These are phyloP conservation scores for Synergus laeviventris DNA, from an alignment of 2,888 invertebrate species.

Conservation along the genomic window DNA sequence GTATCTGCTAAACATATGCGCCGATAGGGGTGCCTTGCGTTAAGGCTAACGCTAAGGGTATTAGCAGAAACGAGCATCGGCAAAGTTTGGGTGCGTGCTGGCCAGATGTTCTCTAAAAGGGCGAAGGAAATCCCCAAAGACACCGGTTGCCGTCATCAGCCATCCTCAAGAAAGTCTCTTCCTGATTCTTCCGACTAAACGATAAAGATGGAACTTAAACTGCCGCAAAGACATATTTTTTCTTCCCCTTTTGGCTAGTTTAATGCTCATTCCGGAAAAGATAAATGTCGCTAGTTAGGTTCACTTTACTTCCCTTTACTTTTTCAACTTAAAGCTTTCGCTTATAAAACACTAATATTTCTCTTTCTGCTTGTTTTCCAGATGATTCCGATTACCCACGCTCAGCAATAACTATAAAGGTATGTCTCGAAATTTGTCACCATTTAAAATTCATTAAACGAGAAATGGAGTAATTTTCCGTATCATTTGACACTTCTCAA, in stretches of 20 bases:
- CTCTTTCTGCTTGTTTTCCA: not conserved
- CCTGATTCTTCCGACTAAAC: constrained; percentile 30
- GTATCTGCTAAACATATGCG: constrained; percentile 73
- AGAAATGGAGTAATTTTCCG: not conserved
- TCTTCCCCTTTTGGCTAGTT: constrained; percentile 41
- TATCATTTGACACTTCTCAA: not conserved
- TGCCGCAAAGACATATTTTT: constrained; percentile 48
- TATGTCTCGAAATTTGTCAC: no score
- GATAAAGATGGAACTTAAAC: not conserved
- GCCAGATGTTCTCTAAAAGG: constrained; percentile 67
- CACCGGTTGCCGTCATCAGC: constrained; percentile 44
- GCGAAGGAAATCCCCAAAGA: constrained; percentile 67
- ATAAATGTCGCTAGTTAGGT: constrained; percentile 3
- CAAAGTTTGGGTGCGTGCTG: constrained; percentile 60
- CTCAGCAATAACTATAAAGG: not conserved
- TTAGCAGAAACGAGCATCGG: constrained; percentile 45
- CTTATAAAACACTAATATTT: not conserved
- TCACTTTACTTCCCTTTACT: not conserved
- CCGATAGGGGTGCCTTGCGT: constrained; percentile 65
- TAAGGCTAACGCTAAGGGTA: constrained; percentile 49
- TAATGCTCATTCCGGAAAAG: constrained; percentile 21
- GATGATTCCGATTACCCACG: not conserved
- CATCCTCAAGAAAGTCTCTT: constrained; percentile 45
- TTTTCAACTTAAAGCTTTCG: not conserved
- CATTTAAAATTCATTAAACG: no score